phyloP scores from a whole-genome alignment of 2,888 invertebrate genomes.

The Chaetogeoica ovagalla region DNA sequence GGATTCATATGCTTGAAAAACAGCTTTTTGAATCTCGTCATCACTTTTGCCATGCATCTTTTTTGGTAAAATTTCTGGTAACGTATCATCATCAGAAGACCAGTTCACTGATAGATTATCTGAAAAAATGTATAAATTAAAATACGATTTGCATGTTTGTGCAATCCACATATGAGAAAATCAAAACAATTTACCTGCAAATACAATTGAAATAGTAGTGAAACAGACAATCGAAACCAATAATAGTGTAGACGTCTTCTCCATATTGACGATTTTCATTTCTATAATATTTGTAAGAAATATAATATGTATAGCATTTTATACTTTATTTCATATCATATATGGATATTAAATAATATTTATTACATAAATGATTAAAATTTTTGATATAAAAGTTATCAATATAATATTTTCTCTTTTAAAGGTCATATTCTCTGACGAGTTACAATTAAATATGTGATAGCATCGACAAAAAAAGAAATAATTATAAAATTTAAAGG shows the following conservation, averaged over 20 bases:
- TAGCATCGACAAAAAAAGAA: too few relatives aligned
- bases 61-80: slow-evolving; percentile 31
- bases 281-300: neutral
- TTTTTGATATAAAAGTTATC: too few relatives aligned
- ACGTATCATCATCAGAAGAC: slow-evolving; percentile 37
- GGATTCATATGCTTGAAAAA: slow-evolving; percentile 27
- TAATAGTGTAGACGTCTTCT: neutral
- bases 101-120: slow-evolving; percentile 25
- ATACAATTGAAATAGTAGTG: neutral
- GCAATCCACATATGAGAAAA: neutral
- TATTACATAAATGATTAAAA: too few relatives aligned
- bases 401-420: too few relatives aligned
- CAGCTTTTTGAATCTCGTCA: slow-evolving; percentile 44
- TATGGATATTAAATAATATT: neutral
- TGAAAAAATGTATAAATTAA: neutral
- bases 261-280: neutral
- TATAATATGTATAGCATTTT: slow-evolving; percentile 1
- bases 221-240: neutral
- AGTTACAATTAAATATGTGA: too few relatives aligned
- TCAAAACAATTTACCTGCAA: slow-evolving; percentile 16
- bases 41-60: slow-evolving; percentile 31
- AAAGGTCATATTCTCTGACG: too few relatives aligned
- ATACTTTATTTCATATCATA: neutral
- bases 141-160: neutral
- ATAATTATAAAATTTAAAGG: too few relatives aligned